These are phyloP conservation scores for Crotalus horridus DNA, from an alignment of 2,113 vertebrate species.

Conservation along the genomic window DNA sequence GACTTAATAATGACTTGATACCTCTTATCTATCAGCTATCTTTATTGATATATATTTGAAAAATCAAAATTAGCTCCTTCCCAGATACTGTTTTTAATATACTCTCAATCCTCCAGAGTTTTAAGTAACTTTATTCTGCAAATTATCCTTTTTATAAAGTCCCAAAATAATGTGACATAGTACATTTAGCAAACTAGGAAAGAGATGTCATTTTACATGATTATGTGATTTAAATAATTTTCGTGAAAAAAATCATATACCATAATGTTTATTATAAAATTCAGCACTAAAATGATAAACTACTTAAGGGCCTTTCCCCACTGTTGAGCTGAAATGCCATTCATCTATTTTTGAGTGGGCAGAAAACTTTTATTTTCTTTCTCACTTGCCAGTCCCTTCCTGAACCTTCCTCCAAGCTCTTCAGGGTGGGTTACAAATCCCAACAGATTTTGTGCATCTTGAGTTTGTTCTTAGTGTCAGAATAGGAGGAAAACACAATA, in stretches of 20 bases:
- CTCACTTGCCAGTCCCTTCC: background rate
- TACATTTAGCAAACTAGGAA: slow-evolving; percentile 20
- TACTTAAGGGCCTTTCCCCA: background rate
- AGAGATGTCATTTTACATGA: slow-evolving; percentile 5
- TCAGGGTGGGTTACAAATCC: background rate
- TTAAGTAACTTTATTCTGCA: slow-evolving; percentile 34
- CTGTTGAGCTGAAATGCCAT: background rate
- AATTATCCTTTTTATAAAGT: slow-evolving; percentile 28
- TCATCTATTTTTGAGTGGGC: background rate
- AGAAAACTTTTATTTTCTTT: background rate
- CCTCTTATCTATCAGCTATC: background rate
- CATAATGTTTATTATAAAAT: slow-evolving; percentile 13
- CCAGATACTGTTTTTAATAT: slow-evolving; percentile 31
- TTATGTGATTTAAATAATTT: slow-evolving; percentile 4
- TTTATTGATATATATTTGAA: background rate
- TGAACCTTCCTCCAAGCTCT: background rate
- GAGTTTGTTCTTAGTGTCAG: background rate
- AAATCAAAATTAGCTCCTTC: background rate
- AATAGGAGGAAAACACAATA: background rate
- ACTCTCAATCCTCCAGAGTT: slow-evolving; percentile 16
- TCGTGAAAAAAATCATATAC: background rate
- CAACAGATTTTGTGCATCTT: background rate
- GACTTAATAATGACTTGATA: background rate
- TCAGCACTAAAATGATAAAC: slow-evolving; percentile 33
- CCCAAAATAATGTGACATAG: slow-evolving; percentile 27